Conservation (phyloP, 2,797 vertebrate species). For the Crax fasciolata region DNA sequence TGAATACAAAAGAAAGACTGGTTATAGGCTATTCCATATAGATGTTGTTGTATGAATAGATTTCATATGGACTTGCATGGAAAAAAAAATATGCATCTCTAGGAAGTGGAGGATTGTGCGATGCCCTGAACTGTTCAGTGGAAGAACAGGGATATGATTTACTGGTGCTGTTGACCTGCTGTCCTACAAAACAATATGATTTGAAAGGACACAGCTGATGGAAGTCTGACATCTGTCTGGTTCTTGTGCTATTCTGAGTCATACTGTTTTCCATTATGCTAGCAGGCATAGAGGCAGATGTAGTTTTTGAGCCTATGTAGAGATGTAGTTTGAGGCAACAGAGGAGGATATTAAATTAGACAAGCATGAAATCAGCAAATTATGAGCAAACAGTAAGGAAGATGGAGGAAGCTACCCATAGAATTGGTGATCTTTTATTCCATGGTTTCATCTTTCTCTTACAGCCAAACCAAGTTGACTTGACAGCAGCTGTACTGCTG, state of each 20-base stretch:
- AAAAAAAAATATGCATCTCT: background rate
- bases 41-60: background rate
- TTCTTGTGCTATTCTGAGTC: background rate
- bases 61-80: background rate
- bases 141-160: background rate
- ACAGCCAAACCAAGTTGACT: background rate
- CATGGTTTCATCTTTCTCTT: conserved; percentile 3
- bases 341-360: conserved; percentile 31
- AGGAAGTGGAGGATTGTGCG: background rate
- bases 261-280: background rate
- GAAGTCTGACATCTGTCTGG: background rate
- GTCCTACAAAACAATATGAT: background rate
- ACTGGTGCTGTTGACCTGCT: background rate
- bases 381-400: background rate
- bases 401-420: background rate
- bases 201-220: background rate
- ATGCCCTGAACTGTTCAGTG: background rate
- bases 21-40: background rate
- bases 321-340: background rate
- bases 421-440: background rate
- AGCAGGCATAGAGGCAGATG: background rate
- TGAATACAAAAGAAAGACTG: background rate
- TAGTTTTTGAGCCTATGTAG: background rate
- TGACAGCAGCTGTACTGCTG: background rate
- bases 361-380: conserved; percentile 53